Percentiles rank a stretch among this genome's conserved stretches.
Evolutionary conservation across 2,113 vertebrate genomes (phyloP).

Genomic region (Epinephelus lanceolatus): DNA sequence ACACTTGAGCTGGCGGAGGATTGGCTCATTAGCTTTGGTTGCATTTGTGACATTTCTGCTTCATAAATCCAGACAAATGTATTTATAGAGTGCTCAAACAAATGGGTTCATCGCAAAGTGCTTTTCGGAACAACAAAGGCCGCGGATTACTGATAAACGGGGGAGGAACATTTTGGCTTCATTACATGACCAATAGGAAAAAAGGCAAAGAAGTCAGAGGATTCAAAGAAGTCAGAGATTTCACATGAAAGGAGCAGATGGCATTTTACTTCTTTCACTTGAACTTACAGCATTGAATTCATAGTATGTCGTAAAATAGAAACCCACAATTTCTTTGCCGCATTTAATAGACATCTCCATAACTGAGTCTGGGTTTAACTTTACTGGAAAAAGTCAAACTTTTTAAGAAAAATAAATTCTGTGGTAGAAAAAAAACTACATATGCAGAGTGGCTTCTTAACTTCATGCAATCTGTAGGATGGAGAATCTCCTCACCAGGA

Average conservation of each 20-base stretch:
- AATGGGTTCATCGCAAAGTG: slow-evolving; percentile 47
- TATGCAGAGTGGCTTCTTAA: not conserved
- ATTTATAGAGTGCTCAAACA: slow-evolving; percentile 56
- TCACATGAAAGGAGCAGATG: not conserved
- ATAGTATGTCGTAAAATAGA: not conserved
- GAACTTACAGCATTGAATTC: not conserved
- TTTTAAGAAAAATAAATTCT: too few relatives aligned
- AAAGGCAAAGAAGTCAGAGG: not conserved
- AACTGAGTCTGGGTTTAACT: not conserved
- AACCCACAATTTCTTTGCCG: not conserved
- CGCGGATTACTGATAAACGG: slow-evolving; percentile 12
- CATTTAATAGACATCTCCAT: slow-evolving; percentile 15
- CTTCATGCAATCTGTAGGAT: not conserved
- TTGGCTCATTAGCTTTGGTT: slow-evolving; percentile 71
- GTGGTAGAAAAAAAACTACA: not conserved
- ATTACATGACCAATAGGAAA: not conserved
- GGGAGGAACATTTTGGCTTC: not conserved
- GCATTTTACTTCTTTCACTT: not conserved
- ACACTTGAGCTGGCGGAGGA: slow-evolving; percentile 61
- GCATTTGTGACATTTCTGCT: slow-evolving; percentile 60
- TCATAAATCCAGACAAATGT: slow-evolving; percentile 58
- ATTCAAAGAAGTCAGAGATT: not conserved
- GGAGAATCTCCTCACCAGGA: not conserved
- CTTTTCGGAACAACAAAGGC: slow-evolving; percentile 35
- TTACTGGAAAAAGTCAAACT: not conserved